phyloP scores from a whole-genome alignment of 2,797 vertebrate genomes.

The Staurois parvus region DNA sequence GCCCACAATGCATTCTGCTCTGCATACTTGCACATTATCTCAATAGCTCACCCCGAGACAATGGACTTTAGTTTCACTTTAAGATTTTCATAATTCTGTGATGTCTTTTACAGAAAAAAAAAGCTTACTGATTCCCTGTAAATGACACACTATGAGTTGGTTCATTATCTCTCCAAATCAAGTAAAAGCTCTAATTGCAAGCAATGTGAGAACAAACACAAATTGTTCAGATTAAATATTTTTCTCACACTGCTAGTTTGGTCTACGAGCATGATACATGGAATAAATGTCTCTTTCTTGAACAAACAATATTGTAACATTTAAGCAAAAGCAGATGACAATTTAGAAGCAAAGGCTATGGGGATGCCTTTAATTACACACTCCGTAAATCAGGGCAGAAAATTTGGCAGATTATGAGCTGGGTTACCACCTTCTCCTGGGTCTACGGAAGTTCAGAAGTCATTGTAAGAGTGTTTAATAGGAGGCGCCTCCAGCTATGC shows the following conservation, averaged over 20 bases:
- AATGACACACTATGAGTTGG: neutral
- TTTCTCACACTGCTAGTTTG: neutral
- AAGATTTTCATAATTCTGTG: too few species aligned
- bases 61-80: too few species aligned
- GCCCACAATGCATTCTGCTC: too few species aligned
- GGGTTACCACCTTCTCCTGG: constrained; percentile 33
- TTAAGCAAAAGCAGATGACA: constrained; percentile 46
- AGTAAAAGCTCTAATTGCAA: constrained; percentile 12
- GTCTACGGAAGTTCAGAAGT: constrained; percentile 26
- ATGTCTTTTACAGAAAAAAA: too few species aligned
- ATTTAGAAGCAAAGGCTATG: constrained; percentile 18
- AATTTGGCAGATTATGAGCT: constrained; percentile 37
- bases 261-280: neutral
- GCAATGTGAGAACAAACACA: constrained; percentile 11
- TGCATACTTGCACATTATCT: too few species aligned
- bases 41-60: too few species aligned
- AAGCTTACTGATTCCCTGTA: too few species aligned
- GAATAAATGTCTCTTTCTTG: neutral
- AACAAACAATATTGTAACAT: constrained; percentile 16
- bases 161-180: constrained; percentile 17
- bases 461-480: constrained; percentile 23
- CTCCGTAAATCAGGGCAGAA: constrained; percentile 32
- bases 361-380: constrained; percentile 29
- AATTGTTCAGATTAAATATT: constrained; percentile 20
- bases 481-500: constrained; percentile 29